Conservation (phyloP, 2,888 invertebrate species). For the Bhutanitis thaidina region DNA sequence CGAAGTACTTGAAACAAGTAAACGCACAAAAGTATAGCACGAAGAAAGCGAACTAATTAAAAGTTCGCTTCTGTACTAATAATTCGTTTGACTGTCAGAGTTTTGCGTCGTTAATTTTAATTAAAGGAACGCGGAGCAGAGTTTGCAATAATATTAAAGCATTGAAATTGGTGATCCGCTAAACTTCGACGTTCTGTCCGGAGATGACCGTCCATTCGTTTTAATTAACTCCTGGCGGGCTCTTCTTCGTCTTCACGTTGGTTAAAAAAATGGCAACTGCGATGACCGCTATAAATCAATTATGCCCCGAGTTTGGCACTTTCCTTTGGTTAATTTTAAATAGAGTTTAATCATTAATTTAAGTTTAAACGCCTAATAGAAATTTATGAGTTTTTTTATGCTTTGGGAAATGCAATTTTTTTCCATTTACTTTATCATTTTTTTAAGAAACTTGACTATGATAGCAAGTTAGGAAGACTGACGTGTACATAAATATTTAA, state of each 20-base stretch:
- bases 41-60: conserved; percentile 72
- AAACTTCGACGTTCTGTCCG: conserved; percentile 72
- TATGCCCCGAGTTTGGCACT: conserved; percentile 36
- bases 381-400: no score
- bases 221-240: conserved; percentile 73
- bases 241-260: conserved; percentile 56
- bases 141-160: conserved; percentile 78
- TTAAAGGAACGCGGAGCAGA: conserved; percentile 75
- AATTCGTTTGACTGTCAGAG: conserved; percentile 79
- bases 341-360: no score
- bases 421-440: no score
- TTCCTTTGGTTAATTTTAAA: no score
- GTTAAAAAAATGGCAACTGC: conserved; percentile 48
- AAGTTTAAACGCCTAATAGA: no score
- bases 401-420: no score
- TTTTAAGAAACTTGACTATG: no score
- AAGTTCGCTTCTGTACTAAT: conserved; percentile 77
- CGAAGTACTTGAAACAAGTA: conserved; percentile 61
- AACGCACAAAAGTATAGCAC: conserved; percentile 74
- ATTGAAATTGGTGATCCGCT: conserved; percentile 78
- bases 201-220: conserved; percentile 75
- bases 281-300: conserved; percentile 58
- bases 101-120: conserved; percentile 80
- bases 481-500: no score
- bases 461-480: no score